Evolutionary conservation across 23 tunicate genomes (phyloP).

Genomic region (Styela clava): DNA sequence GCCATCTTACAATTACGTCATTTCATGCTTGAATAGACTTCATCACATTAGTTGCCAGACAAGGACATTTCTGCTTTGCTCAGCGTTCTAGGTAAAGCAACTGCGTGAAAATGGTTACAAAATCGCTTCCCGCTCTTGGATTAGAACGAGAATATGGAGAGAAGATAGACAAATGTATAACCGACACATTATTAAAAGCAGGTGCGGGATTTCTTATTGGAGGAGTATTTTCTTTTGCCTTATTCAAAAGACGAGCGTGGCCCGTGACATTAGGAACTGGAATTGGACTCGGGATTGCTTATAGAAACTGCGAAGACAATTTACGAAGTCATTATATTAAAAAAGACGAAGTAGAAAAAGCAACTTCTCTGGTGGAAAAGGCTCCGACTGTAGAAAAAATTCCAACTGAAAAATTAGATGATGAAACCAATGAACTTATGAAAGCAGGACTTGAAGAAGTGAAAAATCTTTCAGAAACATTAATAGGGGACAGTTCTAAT

Average conservation of each 20-base stretch:
- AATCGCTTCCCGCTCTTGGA: slow-evolving; percentile 31
- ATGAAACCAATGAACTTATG: not conserved
- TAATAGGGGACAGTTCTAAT: not conserved
- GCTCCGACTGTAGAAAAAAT: not conserved
- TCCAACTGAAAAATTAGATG: not conserved
- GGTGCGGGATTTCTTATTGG: slow-evolving; percentile 44
- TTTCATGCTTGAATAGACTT: not conserved
- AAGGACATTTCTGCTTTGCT: not conserved
- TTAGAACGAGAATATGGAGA: slow-evolving; percentile 60
- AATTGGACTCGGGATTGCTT: slow-evolving; percentile 81
- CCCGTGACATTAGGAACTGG: slow-evolving; percentile 86
- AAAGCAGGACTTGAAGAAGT: not conserved
- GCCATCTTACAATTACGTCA: not conserved
- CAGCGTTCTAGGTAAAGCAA: not conserved
- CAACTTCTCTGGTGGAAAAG: not conserved
- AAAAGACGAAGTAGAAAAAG: slow-evolving; percentile 10
- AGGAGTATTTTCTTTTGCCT: slow-evolving; percentile 42
- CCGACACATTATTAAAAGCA: slow-evolving; percentile 50
- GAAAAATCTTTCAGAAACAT: slow-evolving; percentile 7
- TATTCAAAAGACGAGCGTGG: slow-evolving; percentile 59
- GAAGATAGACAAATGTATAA: slow-evolving; percentile 59
- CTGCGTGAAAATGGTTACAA: slow-evolving; percentile 2
- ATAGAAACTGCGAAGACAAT: slow-evolving; percentile 63
- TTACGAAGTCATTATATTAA: slow-evolving; percentile 35
- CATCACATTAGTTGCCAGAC: not conserved